Base-by-base conservation (phyloP, 2,888 invertebrate genomes). In the Archips xylosteana region DNA sequence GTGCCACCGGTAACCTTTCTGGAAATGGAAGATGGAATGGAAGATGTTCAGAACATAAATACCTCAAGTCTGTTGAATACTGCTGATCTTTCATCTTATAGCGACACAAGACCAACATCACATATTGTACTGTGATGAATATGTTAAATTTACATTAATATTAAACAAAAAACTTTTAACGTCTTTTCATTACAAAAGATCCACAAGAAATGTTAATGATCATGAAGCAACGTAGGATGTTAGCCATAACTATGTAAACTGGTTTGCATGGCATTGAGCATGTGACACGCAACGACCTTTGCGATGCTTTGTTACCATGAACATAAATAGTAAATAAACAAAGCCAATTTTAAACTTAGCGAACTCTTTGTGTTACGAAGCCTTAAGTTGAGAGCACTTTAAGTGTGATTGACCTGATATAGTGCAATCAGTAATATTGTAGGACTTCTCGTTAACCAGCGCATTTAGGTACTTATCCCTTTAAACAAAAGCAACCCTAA, bases 261-360 rank as follows among this genome's bases (percentile, higher is more conserved):
- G 69, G 74, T 74, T 74, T 54, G 68, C 59, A 57, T 74, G 64
- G 70, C 74, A 70, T 74, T 74, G 74, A 70, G 42, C 42, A 51
- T 70, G 64, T 36, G 64, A 65, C 51, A 45, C 64, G 68, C 63
- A 59, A 42, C 59, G 70, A 70, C 74, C 70, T 74, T 54, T 54
- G 65, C 42, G 15, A 49, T 49, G 34, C 57, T 42, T 67, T 70
- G 70, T 74, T 70, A 65, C 42, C 51, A 60, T 60, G 59, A 61
- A 49, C 74, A 74, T 42, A 70, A 65, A 42, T 54, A 47, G 65
- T 65, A 65, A 61, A 70, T 39, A 74, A 64, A 74, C 60, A 59
- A 57, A 23, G 1, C 45, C 47, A n/a, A 34, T 34, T 70, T 45
- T 47, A 23, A 57, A 57, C 63, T 49, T n/a, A 39, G 47, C 61